Evolutionary conservation across 2,113 vertebrate genomes (phyloP).

Genomic region (Cichladusa arquata): DNA sequence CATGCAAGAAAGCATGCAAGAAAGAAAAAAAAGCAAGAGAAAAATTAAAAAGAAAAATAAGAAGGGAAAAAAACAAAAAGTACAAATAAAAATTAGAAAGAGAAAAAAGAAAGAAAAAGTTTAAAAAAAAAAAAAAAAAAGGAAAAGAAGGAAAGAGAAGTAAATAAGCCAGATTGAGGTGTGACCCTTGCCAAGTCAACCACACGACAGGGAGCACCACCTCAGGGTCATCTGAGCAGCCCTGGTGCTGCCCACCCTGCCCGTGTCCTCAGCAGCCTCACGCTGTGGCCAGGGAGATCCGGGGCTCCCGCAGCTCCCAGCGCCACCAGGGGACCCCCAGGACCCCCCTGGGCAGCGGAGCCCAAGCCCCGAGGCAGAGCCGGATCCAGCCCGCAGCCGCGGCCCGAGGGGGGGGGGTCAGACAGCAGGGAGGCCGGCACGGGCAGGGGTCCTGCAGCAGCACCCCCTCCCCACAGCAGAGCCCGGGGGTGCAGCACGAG

Average conservation of each 20-base stretch:
- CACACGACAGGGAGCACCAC: background rate
- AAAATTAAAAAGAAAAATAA: rapidly evolving
- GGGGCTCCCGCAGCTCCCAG: background rate
- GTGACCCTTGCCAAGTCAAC: background rate
- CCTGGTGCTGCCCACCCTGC: background rate
- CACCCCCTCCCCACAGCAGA: background rate
- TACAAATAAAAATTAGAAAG: background rate
- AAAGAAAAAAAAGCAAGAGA: too few species aligned
- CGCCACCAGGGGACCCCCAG: background rate
- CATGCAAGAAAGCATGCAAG: too few species aligned
- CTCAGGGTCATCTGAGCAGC: background rate
- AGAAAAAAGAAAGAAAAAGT: too few species aligned
- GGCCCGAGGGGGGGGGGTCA: background rate
- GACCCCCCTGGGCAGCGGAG: rapidly evolving
- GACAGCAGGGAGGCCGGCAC: background rate
- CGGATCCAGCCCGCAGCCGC: background rate
- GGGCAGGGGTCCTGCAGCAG: background rate
- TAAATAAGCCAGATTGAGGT: background rate
- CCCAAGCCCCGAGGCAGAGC: background rate
- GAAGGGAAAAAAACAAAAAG: too few species aligned
- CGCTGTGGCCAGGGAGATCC: background rate
- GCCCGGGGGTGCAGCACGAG: background rate
- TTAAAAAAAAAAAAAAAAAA: too few species aligned
- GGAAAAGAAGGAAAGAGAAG: background rate
- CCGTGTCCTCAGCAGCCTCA: background rate